Conservation (phyloP, 2,113 vertebrate genomes). For the Dromas ardeola region DNA sequence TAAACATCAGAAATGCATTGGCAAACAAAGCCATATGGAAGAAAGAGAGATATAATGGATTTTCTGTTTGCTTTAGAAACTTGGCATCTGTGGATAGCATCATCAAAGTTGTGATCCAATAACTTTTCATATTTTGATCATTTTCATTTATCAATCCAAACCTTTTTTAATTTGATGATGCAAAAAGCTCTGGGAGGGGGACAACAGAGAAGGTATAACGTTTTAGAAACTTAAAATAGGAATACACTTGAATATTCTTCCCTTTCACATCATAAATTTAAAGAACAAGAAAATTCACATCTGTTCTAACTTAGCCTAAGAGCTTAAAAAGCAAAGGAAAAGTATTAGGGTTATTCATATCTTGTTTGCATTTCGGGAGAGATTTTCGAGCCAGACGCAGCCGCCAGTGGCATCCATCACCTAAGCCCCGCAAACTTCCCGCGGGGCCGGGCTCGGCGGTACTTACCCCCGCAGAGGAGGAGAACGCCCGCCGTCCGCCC, state of each 20-base stretch:
- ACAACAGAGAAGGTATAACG: neutral
- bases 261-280: constrained; percentile 12
- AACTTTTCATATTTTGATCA: constrained; percentile 6
- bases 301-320: constrained; percentile 35
- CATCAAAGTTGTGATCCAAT: neutral
- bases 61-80: constrained; percentile 67
- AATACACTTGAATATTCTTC: neutral
- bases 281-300: constrained; percentile 9
- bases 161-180: neutral
- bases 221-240: neutral
- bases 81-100: constrained; percentile 48
- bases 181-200: neutral
- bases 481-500: neutral
- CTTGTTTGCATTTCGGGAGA: neutral
- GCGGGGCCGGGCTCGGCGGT: neutral
- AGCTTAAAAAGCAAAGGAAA: neutral
- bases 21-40: constrained; percentile 72
- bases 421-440: neutral
- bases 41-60: constrained; percentile 37
- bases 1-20: constrained; percentile 45
- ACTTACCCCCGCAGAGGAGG: constrained; percentile 65
- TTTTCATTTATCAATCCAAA: constrained; percentile 11
- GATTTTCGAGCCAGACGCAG: neutral
- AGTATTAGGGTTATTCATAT: neutral
- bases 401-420: neutral